Evolutionary conservation across 2,113 vertebrate genomes (phyloP).

Genomic region (Ardeotis arabs): DNA sequence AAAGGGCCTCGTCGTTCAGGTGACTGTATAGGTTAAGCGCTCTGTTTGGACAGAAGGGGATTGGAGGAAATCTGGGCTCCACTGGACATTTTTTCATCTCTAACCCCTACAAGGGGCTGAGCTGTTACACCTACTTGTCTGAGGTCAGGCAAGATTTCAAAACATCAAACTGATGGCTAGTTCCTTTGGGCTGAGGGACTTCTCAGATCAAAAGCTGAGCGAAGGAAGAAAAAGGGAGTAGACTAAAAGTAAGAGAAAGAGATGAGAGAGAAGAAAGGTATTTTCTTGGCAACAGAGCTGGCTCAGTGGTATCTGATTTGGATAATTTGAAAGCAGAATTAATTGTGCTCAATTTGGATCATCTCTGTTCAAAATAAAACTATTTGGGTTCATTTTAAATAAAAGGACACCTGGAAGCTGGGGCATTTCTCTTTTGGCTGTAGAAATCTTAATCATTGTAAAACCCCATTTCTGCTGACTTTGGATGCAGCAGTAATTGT

Average conservation of each 20-base stretch:
- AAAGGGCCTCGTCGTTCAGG: not conserved
- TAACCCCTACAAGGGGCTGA: not conserved
- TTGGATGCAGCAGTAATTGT: not conserved
- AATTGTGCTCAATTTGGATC: not conserved
- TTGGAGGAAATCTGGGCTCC: not conserved
- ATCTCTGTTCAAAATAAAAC: not conserved
- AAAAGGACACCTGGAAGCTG: not conserved
- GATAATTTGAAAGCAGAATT: slow-evolving; percentile 5
- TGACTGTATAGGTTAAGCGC: not conserved
- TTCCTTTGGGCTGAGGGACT: not conserved
- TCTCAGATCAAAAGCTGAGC: not conserved
- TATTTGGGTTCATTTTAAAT: not conserved
- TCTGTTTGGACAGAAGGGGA: not conserved
- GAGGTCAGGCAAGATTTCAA: slow-evolving; percentile 3
- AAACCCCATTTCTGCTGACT: not conserved
- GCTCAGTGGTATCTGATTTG: not conserved
- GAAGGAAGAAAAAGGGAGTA: not conserved
- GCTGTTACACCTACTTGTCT: not conserved
- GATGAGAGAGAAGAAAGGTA: not conserved
- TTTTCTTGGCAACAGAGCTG: not conserved
- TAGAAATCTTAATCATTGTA: not conserved
- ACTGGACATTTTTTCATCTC: not conserved
- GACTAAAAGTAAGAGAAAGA: not conserved
- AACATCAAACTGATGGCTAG: not conserved
- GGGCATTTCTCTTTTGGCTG: not conserved